Evolutionary conservation across 1,140 invertebrate genomes (phyloP), one percentile per base, ranked within the genome.

Genomic region (Aporrectodea caliginosa): DNA sequence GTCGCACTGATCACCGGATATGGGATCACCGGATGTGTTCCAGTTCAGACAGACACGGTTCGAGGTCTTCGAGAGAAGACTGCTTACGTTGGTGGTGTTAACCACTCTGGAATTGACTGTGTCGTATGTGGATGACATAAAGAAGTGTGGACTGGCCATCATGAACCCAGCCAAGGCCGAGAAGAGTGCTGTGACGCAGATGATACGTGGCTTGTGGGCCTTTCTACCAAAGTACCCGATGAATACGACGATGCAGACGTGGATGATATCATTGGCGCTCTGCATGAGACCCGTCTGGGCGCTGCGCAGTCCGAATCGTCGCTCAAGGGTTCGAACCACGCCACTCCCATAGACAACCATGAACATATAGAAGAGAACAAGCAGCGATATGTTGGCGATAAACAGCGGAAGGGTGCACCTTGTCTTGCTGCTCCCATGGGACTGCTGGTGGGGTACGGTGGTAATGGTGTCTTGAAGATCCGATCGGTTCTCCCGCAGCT

Each of bases 211-310:
- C 31, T 84, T 83, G 73, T 87, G 85, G 0, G 82, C 77, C 31
- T 75, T 83, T 1, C 82, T 73, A 1, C 84, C 83, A 77, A 83
- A 79, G 77, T 85, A 83, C 30, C 84, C 83, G 71, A 84, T 81
- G 69, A 85, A 80, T 0, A 86, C 79, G 0, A 83, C 85, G 35
- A 83, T 82, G 2, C 81, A 29, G 2, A 87, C 81, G 79, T 82
- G 85, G 29, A 84, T 84, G 1, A 86, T 82, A 73, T 87, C 86
- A 78, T 87, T 85, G 74, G 84, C 84, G 74, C 83, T 84, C 79
- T 86, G 79, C 0, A 87, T 35, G 43, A 86, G 81, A 6, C 85
- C 85, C 31, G 80, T 83, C n/a, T 86, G 80, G 14, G 83, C 73
- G 69, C 84, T 85, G 69, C 81, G 82, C 34, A 87, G 84, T 31